Evolutionary conservation across 2,888 invertebrate species (phyloP).

Genomic region (Drosophila anomalata): DNA sequence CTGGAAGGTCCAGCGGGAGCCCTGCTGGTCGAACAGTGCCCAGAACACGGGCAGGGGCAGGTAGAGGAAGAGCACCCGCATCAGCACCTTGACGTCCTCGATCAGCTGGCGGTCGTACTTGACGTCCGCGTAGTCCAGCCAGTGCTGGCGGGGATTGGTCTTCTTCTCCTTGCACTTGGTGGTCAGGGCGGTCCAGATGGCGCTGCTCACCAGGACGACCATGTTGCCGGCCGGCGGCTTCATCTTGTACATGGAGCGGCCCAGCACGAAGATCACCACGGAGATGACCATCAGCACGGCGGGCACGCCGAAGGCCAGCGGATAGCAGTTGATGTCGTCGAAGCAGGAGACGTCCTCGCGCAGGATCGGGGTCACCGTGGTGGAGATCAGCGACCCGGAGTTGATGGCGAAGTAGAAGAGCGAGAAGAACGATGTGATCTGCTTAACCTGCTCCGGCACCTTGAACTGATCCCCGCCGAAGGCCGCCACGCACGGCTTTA

Average conservation of each 20-base stretch:
- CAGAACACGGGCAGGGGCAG: constrained; percentile 96
- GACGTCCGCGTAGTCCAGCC: constrained; percentile 94
- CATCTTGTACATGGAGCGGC: constrained; percentile 87
- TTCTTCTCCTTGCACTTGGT: constrained; percentile 82
- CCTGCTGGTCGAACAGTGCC: constrained; percentile 97
- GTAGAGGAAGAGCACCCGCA: constrained; percentile 91
- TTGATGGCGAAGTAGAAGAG: constrained; percentile 89
- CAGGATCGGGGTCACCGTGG: constrained; percentile 89
- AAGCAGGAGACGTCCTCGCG: constrained; percentile 88
- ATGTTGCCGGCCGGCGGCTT: constrained; percentile 89
- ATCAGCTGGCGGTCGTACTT: constrained; percentile 89
- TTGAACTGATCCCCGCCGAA: constrained; percentile 93
- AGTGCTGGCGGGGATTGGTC: constrained; percentile 87
- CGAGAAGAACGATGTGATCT: constrained; percentile 89
- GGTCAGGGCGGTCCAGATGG: constrained; percentile 86
- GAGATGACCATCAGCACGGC: constrained; percentile 84
- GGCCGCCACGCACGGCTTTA: constrained; percentile 92
- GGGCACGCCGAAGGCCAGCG: constrained; percentile 91
- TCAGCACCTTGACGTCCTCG: constrained; percentile 90
- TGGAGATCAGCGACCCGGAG: constrained; percentile 89
- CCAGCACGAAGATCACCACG: constrained; percentile 89
- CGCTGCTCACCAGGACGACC: constrained; percentile 87
- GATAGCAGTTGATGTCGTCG: constrained; percentile 88
- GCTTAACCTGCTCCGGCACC: constrained; percentile 87
- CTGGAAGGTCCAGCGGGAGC: constrained; percentile 96